Percentiles rank a stretch among this genome's conserved stretches.
Conservation (phyloP, 2,888 invertebrate species). For the Calliphora vomitoria region DNA sequence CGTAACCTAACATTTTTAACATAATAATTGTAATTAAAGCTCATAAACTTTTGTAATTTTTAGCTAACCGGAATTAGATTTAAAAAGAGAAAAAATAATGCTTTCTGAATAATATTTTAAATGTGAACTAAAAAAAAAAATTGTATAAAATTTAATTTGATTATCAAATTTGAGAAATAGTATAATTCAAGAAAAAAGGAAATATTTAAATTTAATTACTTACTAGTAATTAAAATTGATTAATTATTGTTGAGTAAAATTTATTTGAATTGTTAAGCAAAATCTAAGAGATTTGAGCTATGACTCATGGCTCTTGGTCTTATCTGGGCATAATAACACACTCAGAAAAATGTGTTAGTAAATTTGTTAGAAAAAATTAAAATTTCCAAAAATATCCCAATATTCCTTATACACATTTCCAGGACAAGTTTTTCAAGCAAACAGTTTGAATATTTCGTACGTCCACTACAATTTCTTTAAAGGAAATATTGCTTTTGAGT, state of each 20-base stretch:
- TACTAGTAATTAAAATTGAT: conserved; percentile 61
- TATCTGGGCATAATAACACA: background rate
- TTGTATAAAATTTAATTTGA: background rate
- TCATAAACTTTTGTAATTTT: conserved; percentile 57
- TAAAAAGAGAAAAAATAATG: background rate
- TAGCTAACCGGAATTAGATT: background rate
- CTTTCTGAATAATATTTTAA: background rate
- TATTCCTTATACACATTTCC: no score
- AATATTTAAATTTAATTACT: conserved; percentile 44
- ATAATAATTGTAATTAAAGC: conserved; percentile 61
- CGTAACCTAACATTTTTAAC: background rate
- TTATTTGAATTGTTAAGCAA: conserved; percentile 20
- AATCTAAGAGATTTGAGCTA: background rate
- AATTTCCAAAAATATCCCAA: no score
- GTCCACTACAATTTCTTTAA: no score
- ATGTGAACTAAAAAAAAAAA: background rate
- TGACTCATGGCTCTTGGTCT: conserved; percentile 8
- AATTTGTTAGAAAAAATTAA: no score
- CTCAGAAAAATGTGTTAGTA: background rate
- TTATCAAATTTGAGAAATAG: background rate
- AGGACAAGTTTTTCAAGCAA: no score
- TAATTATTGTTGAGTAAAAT: conserved; percentile 43
- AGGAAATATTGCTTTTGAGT: no score
- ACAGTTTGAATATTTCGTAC: no score
- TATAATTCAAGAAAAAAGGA: background rate